Evolutionary conservation across 2,888 invertebrate species (phyloP).

Genomic region (Entomobrya multifasciata): DNA sequence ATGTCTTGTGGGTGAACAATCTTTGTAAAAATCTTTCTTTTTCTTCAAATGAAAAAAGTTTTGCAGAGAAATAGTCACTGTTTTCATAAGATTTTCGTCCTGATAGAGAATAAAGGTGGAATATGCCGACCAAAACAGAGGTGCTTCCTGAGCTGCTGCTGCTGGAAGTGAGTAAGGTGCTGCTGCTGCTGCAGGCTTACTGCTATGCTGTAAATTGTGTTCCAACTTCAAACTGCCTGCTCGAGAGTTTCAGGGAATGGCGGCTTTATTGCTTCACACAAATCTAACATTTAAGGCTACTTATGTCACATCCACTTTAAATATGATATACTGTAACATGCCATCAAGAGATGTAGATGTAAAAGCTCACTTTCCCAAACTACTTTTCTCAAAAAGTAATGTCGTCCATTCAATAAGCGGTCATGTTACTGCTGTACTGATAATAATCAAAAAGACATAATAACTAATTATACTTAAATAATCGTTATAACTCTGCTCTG

Average conservation of each 20-base stretch:
- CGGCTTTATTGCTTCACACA: background rate
- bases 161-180: background rate
- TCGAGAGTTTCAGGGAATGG: background rate
- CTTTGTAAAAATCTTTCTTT: conserved; percentile 64
- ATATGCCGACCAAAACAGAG: conserved; percentile 10
- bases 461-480: too few relatives aligned
- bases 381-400: too few relatives aligned
- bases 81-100: conserved; percentile 61
- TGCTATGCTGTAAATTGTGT: conserved; percentile 13
- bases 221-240: background rate
- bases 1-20: conserved; percentile 74
- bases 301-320: background rate
- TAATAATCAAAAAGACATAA: too few relatives aligned
- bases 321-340: too few relatives aligned
- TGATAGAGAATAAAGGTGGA: conserved; percentile 42
- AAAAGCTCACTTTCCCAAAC: too few relatives aligned
- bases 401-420: too few relatives aligned
- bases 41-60: conserved; percentile 71
- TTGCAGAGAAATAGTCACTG: conserved; percentile 58
- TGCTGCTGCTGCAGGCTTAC: background rate
- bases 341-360: too few relatives aligned
- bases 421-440: too few relatives aligned
- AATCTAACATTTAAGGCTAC: conserved; percentile 10
- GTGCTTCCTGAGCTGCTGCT: conserved; percentile 35
- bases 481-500: too few relatives aligned